Evolutionary conservation across 2,888 invertebrate genomes (phyloP).

Genomic region (Microctonus brassicae): DNA sequence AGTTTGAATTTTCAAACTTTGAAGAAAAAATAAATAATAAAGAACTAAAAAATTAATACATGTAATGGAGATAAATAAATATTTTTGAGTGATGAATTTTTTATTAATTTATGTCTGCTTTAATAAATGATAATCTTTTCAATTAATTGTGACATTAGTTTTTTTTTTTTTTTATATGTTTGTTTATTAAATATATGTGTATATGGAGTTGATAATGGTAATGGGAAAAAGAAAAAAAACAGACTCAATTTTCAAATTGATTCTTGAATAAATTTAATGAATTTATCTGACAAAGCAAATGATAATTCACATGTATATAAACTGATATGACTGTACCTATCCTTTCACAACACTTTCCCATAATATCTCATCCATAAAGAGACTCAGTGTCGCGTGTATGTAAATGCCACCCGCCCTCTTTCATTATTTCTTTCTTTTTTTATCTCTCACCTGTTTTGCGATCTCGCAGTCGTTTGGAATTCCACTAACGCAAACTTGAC

Average conservation of each 20-base stretch:
- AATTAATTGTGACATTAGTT: too few relatives aligned
- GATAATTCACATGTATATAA: neutral
- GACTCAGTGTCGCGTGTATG: neutral
- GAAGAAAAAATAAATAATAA: too few relatives aligned
- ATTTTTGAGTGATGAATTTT: too few relatives aligned
- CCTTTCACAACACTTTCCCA: conserved; percentile 24
- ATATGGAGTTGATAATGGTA: neutral
- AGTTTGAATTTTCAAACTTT: too few relatives aligned
- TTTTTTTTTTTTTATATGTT: too few relatives aligned
- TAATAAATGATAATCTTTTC: too few relatives aligned
- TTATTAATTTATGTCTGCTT: too few relatives aligned
- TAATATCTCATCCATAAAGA: neutral
- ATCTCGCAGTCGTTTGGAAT: conserved; percentile 29
- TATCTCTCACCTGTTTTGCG: neutral
- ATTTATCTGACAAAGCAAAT: neutral
- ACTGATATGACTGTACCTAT: neutral
- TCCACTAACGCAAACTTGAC: conserved; percentile 42
- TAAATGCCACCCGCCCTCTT: conserved; percentile 16
- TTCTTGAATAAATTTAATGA: neutral
- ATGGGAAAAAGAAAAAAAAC: neutral
- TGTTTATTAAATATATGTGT: too few relatives aligned
- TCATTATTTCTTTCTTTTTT: neutral
- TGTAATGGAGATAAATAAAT: too few relatives aligned
- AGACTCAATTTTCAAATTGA: neutral
- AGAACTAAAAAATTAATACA: too few relatives aligned